phyloP scores from a whole-genome alignment of 2,113 vertebrate species.

The Baryphthengus martii region DNA sequence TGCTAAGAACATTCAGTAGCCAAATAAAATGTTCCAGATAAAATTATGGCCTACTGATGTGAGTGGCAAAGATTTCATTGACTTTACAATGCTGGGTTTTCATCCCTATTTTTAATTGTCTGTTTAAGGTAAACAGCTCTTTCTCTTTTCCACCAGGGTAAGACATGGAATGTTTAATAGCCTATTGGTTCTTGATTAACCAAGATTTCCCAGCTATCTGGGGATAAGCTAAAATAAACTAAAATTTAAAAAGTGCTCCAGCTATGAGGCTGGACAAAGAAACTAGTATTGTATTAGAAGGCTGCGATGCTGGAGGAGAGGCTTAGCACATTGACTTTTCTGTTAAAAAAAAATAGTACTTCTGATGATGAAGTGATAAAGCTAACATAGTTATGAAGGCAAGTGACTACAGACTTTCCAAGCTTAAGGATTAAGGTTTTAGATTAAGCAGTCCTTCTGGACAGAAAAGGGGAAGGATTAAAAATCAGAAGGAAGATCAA shows the following conservation, averaged over 20 bases:
- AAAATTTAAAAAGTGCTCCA: constrained; percentile 19
- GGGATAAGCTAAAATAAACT: constrained; percentile 12
- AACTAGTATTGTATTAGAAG: constrained; percentile 10
- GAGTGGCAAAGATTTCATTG: background rate
- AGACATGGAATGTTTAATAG: background rate
- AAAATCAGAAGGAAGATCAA: constrained; percentile 61
- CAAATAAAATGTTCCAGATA: background rate
- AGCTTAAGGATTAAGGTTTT: constrained; percentile 69
- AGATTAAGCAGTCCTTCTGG: constrained; percentile 67
- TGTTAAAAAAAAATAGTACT: constrained; percentile 33
- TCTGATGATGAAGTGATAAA: constrained; percentile 55
- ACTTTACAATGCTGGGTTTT: background rate
- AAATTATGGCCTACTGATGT: background rate
- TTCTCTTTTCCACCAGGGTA: background rate
- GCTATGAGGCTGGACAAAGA: constrained; percentile 27
- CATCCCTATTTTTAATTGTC: background rate
- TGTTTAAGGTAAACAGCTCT: background rate
- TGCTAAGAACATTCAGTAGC: background rate
- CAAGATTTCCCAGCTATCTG: background rate
- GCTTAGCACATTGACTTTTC: constrained; percentile 69
- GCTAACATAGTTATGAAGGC: constrained; percentile 62
- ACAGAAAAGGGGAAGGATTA: constrained; percentile 61
- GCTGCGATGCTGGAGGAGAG: constrained; percentile 67
- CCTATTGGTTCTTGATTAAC: background rate
- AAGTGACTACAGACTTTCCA: constrained; percentile 66